Percentiles rank a stretch among this genome's conserved stretches.
These are phyloP conservation scores for Hyles euphorbiae DNA, from an alignment of 1,140 invertebrate genomes.

Conservation along the genomic window DNA sequence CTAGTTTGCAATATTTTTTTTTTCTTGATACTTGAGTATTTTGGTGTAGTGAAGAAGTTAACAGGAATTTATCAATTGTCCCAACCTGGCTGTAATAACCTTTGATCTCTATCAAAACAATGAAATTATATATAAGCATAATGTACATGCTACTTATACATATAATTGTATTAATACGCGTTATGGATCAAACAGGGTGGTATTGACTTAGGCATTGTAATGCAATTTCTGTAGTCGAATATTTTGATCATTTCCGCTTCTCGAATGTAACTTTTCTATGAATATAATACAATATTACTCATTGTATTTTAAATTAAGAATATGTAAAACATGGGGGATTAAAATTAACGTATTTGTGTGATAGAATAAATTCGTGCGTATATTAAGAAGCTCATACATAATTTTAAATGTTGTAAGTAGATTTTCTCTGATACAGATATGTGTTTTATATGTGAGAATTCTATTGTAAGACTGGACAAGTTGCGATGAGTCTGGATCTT, in stretches of 20 bases:
- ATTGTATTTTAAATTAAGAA: background rate
- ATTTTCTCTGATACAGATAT: too few relatives aligned
- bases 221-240: slow-evolving; percentile 29
- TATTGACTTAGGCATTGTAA: slow-evolving; percentile 62
- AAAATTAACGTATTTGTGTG: background rate
- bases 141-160: slow-evolving; percentile 7
- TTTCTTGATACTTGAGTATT: too few relatives aligned
- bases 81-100: background rate
- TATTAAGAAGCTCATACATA: too few relatives aligned
- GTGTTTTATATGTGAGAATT: too few relatives aligned
- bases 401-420: too few relatives aligned
- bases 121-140: slow-evolving; percentile 4
- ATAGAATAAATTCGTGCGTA: too few relatives aligned
- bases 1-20: too few relatives aligned
- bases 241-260: slow-evolving; percentile 32
- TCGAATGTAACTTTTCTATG: slow-evolving; percentile 8
- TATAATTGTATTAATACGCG: slow-evolving; percentile 24
- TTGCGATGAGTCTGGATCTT: too few relatives aligned
- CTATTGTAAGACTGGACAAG: too few relatives aligned
- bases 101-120: slow-evolving; percentile 9
- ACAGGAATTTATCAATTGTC: too few relatives aligned
- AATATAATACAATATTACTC: background rate
- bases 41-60: too few relatives aligned
- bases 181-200: slow-evolving; percentile 71
- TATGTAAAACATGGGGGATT: background rate